phyloP scores from a whole-genome alignment of 2,888 invertebrate species.

The Cryptus armator region DNA sequence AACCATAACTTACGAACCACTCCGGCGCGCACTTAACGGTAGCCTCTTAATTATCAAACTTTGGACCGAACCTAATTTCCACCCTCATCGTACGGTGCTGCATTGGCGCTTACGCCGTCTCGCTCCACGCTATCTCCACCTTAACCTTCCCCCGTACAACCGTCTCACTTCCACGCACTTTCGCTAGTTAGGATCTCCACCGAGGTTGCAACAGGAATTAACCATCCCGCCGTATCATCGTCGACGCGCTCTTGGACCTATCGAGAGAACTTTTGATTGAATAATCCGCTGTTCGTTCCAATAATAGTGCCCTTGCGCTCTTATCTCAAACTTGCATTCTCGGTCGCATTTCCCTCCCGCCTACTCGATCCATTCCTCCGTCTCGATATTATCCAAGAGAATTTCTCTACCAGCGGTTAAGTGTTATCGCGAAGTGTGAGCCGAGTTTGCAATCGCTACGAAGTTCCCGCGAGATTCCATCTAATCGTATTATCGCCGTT shows the following conservation, averaged over 20 bases:
- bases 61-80: conserved; percentile 74
- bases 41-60: conserved; percentile 79
- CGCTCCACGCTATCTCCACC: conserved; percentile 22
- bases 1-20: conserved; percentile 73
- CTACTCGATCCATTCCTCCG: neutral
- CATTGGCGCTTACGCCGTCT: conserved; percentile 34
- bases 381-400: neutral
- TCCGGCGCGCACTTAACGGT: conserved; percentile 70
- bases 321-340: conserved; percentile 19
- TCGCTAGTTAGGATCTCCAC: conserved; percentile 38
- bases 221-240: conserved; percentile 41
- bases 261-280: conserved; percentile 61
- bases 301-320: conserved; percentile 3
- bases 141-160: conserved; percentile 8
- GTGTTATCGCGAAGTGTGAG: conserved; percentile 14
- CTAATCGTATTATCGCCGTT: conserved; percentile 25
- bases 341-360: neutral
- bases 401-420: conserved; percentile 23
- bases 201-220: conserved; percentile 49
- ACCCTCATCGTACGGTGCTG: conserved; percentile 51
- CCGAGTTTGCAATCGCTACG: conserved; percentile 16
- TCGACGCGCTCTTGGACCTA: conserved; percentile 34
- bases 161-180: conserved; percentile 25
- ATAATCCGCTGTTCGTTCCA: conserved; percentile 37
- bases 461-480: conserved; percentile 16